phyloP scores from a whole-genome alignment of 2,797 vertebrate species.

The Premnoplex brunnescens region DNA sequence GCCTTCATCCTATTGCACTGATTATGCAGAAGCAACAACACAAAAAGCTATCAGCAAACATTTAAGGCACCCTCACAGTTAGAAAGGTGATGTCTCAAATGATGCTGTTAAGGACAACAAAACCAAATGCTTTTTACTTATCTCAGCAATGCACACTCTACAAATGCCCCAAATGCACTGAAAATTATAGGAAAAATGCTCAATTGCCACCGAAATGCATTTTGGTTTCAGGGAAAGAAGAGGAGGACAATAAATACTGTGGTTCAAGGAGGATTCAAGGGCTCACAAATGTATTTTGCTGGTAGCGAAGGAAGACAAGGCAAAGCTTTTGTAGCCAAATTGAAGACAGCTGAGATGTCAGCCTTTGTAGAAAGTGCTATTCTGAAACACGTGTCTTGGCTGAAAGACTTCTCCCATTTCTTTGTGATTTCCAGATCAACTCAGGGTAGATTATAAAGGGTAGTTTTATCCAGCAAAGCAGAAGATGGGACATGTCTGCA shows the following conservation, averaged over 20 bases:
- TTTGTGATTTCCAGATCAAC: not conserved
- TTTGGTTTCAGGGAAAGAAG: not conserved
- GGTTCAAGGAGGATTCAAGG: slow-evolving; percentile 53
- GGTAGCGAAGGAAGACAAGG: not conserved
- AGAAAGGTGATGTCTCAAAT: slow-evolving; percentile 12
- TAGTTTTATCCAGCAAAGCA: not conserved
- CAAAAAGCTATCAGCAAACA: slow-evolving; percentile 3
- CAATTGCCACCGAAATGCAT: slow-evolving; percentile 1
- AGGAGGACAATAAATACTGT: not conserved
- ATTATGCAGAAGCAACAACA: not conserved
- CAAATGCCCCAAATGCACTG: slow-evolving; percentile 3
- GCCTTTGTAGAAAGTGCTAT: not conserved
- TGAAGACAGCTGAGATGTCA: not conserved
- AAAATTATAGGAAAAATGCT: not conserved
- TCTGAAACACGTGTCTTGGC: not conserved
- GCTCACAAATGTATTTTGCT: not conserved
- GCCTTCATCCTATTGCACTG: not conserved
- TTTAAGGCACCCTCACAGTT: not conserved
- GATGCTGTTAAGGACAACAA: slow-evolving; percentile 33
- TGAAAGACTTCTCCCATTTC: not conserved
- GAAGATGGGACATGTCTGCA: not conserved
- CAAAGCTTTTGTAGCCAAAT: not conserved
- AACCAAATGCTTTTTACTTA: slow-evolving; percentile 38
- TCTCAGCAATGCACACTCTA: not conserved
- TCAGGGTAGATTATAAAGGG: not conserved